A percentile compares a stretch with the other conserved stretches of the same genome.
These are phyloP conservation scores for Scortum barcoo DNA, from an alignment of 2,113 vertebrate genomes.

Conservation along the genomic window DNA sequence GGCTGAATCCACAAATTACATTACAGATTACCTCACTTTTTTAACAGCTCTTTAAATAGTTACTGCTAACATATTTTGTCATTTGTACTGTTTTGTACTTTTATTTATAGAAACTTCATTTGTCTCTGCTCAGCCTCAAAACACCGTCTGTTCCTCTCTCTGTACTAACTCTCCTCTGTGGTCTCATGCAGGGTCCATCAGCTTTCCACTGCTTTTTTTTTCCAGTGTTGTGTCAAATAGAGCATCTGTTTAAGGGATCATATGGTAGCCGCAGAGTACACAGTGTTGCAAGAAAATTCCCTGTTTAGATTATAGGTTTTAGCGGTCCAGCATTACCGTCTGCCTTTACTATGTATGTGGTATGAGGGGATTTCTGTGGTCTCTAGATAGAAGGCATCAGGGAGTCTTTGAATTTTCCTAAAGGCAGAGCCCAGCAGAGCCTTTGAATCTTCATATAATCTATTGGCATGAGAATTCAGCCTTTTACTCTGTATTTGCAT, in stretches of 20 bases:
- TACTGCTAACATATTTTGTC: neutral
- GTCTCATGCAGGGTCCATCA: conserved; percentile 7
- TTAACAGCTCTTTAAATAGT: neutral
- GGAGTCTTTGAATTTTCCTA: conserved; percentile 8
- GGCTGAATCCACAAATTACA: neutral
- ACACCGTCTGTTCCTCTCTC: neutral
- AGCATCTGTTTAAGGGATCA: conserved; percentile 36
- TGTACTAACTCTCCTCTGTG: neutral
- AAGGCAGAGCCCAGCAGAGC: neutral
- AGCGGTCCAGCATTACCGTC: neutral
- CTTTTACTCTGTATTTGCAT: neutral
- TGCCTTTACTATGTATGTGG: neutral
- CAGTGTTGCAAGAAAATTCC: conserved; percentile 28
- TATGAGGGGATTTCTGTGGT: conserved; percentile 8
- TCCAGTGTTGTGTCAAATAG: conserved; percentile 33
- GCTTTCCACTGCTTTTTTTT: conserved; percentile 19
- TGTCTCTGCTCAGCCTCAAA: neutral
- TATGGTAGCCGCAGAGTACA: conserved; percentile 18
- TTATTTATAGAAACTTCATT: neutral
- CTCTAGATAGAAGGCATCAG: neutral
- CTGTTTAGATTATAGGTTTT: conserved; percentile 38
- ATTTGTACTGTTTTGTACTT: neutral
- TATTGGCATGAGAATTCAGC: neutral
- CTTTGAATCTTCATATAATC: neutral
- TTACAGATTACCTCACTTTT: neutral